Evolutionary conservation across 2,797 vertebrate genomes (phyloP).

Genomic region (Molossus alvarezi): DNA sequence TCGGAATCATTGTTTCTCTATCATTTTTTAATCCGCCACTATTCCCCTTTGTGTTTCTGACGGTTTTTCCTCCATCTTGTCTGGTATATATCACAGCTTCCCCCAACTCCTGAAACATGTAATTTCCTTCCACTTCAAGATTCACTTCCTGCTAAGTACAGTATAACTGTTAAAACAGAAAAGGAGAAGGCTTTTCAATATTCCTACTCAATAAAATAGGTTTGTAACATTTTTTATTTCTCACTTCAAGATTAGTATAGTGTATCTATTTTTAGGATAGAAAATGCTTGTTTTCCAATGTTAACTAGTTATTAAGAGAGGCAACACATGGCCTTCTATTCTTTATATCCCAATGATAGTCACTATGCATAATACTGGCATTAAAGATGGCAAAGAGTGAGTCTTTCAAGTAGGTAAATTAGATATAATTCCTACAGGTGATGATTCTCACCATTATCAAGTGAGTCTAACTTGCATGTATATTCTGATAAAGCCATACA

Average conservation of each 20-base stretch:
- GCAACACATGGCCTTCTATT: background rate
- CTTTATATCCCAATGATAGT: background rate
- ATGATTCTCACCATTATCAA: background rate
- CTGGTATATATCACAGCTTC: background rate
- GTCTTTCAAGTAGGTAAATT: slow-evolving; percentile 20
- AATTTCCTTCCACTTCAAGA: background rate
- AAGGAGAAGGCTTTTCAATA: slow-evolving; percentile 26
- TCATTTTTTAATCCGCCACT: background rate
- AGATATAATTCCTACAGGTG: background rate
- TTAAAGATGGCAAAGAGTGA: slow-evolving; percentile 23
- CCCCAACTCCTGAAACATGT: background rate
- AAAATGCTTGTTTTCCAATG: slow-evolving; percentile 54
- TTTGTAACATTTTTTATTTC: background rate
- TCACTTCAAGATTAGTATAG: background rate
- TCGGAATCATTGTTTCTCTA: background rate
- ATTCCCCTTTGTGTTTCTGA: background rate
- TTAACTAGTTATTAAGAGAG: slow-evolving; percentile 63
- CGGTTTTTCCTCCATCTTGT: background rate
- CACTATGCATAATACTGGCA: background rate
- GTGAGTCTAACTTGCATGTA: background rate
- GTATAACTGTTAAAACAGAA: background rate
- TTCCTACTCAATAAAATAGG: slow-evolving; percentile 35
- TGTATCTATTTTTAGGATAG: background rate
- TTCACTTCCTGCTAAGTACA: slow-evolving; percentile 28
- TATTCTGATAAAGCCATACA: background rate